Evolutionary conservation across 2,888 invertebrate species (phyloP).

Genomic region (Microplitis deprimator): DNA sequence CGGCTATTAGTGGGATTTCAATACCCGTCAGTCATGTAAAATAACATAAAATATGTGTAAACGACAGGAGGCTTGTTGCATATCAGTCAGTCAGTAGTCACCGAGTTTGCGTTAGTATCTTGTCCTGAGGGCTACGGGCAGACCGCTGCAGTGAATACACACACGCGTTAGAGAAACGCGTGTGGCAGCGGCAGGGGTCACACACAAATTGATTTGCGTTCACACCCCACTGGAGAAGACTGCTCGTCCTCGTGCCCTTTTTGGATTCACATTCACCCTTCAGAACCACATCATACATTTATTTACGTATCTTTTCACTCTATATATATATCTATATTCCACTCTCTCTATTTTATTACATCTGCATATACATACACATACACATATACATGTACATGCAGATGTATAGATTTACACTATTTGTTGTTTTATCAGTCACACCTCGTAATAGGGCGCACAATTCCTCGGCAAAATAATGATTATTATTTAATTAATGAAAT

Average conservation of each 20-base stretch:
- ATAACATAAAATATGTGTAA: slow-evolving; percentile 1
- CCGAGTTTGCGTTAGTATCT: slow-evolving; percentile 57
- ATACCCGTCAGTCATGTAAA: slow-evolving; percentile 60
- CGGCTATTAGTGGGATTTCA: slow-evolving; percentile 57
- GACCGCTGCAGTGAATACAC: slow-evolving; percentile 11
- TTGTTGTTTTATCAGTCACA: slow-evolving; percentile 66
- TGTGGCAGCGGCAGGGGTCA: slow-evolving; percentile 63
- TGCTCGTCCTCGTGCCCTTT: slow-evolving; percentile 51
- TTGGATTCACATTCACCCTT: slow-evolving; percentile 46
- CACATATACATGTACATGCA: too few relatives aligned
- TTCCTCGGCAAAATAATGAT: slow-evolving; percentile 53
- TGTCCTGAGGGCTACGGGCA: slow-evolving; percentile 60
- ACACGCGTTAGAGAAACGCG: slow-evolving; percentile 37
- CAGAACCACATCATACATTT: slow-evolving; percentile 55
- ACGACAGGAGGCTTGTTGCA: slow-evolving; percentile 33
- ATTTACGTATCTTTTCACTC: slow-evolving; percentile 51
- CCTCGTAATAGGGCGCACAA: slow-evolving; percentile 64
- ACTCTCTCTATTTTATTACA: too few relatives aligned
- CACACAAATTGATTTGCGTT: slow-evolving; percentile 71
- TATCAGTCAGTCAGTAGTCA: slow-evolving; percentile 52
- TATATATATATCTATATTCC: slow-evolving; percentile 7
- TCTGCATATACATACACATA: too few relatives aligned
- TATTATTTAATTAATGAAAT: slow-evolving; percentile 14
- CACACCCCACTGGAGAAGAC: slow-evolving; percentile 65
- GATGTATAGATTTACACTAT: slow-evolving; percentile 55